These are phyloP conservation scores for Lithobates sylvaticus DNA, from an alignment of 2,797 vertebrate genomes.

Conservation along the genomic window DNA sequence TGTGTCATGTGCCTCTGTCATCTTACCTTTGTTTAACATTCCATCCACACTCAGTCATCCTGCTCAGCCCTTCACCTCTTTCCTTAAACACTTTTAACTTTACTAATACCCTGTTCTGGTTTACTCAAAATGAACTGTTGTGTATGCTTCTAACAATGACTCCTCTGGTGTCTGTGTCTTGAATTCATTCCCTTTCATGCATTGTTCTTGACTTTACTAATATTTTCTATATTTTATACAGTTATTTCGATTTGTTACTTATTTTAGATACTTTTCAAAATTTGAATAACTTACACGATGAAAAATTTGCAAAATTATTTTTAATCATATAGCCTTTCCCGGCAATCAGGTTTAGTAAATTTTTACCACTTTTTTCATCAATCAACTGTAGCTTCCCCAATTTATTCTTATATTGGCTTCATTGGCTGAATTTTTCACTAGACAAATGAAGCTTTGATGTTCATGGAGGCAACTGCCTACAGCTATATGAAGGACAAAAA, in stretches of 20 bases:
- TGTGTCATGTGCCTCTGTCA: not conserved
- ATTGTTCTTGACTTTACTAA: slow-evolving; percentile 26
- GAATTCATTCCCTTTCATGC: slow-evolving; percentile 47
- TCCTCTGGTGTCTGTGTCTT: slow-evolving; percentile 52
- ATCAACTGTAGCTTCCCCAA: not conserved
- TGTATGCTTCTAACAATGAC: slow-evolving; percentile 32
- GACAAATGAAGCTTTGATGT: not conserved
- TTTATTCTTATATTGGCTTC: not conserved
- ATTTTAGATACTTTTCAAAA: not conserved
- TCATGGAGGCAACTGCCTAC: slow-evolving; percentile 4
- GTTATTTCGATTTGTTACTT: not conserved
- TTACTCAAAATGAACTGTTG: slow-evolving; percentile 29
- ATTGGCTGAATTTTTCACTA: not conserved
- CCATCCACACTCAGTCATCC: slow-evolving; percentile 53
- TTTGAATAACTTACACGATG: not conserved
- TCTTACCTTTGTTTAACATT: slow-evolving; percentile 27
- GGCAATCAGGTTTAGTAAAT: not conserved
- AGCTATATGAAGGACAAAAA: not conserved
- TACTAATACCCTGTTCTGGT: slow-evolving; percentile 25
- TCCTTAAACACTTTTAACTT: slow-evolving; percentile 36
- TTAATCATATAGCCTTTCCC: not conserved
- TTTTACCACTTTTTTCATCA: not conserved
- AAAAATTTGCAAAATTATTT: not conserved
- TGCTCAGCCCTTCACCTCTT: slow-evolving; percentile 56
- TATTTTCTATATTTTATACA: not conserved